phyloP scores from a whole-genome alignment of 1,140 invertebrate species.

The Drosophila ogumai region DNA sequence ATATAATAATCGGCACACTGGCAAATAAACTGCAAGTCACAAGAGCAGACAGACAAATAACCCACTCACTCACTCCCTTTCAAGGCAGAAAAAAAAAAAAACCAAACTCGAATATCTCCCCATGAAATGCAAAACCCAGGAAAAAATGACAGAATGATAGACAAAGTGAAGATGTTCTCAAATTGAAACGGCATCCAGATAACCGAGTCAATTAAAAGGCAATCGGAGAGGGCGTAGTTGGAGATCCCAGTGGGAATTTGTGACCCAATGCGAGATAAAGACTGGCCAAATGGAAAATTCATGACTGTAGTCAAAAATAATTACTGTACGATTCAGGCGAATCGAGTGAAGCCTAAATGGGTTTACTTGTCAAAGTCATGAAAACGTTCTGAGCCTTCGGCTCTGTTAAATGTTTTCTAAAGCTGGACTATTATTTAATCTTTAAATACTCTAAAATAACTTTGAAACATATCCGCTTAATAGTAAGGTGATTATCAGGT shows the following conservation, averaged over 20 bases:
- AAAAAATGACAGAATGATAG: constrained; percentile 58
- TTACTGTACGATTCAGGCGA: constrained; percentile 8
- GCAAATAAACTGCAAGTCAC: constrained; percentile 72
- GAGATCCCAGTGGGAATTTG: background rate
- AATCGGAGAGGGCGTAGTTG: constrained; percentile 28
- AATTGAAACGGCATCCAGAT: constrained; percentile 43
- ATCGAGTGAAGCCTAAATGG: constrained; percentile 11
- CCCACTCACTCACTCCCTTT: background rate
- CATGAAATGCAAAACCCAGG: constrained; percentile 30
- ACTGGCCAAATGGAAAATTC: constrained; percentile 32
- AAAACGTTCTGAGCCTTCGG: constrained; percentile 25
- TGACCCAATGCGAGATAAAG: constrained; percentile 2
- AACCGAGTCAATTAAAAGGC: constrained; percentile 53
- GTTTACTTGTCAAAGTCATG: constrained; percentile 59
- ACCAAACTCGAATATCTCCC: background rate
- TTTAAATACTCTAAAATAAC: background rate
- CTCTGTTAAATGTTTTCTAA: background rate
- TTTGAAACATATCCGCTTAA: background rate
- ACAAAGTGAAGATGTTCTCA: constrained; percentile 47
- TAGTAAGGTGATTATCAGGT: background rate
- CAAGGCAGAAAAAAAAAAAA: background rate
- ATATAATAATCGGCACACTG: constrained; percentile 59
- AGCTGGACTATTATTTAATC: background rate
- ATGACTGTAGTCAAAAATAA: constrained; percentile 28
- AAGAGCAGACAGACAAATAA: constrained; percentile 28